phyloP scores from a whole-genome alignment of 2,888 invertebrate species.

The Ectropis crepuscularia region DNA sequence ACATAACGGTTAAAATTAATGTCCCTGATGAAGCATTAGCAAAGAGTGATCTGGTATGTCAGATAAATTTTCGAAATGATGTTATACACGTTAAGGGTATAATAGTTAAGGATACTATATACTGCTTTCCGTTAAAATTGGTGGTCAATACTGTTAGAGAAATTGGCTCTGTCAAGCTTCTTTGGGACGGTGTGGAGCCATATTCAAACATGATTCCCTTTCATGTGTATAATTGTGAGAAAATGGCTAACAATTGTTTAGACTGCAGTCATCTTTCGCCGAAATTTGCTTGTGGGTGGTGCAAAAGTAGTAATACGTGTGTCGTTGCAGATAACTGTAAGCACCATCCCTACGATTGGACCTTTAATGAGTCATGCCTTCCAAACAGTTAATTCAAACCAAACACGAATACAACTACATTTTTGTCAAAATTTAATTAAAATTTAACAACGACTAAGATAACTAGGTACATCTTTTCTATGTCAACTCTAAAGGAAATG shows the following conservation, averaged over 20 bases:
- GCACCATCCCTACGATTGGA: background rate
- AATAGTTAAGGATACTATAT: background rate
- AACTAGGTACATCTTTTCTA: no score
- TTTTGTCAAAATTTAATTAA: no score
- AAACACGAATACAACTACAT: no score
- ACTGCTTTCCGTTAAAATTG: constrained; percentile 3
- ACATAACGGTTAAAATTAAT: constrained; percentile 3
- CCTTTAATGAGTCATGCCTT: constrained; percentile 2
- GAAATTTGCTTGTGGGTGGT: constrained; percentile 5
- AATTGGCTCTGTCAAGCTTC: constrained; percentile 32
- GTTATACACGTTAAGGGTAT: constrained; percentile 1
- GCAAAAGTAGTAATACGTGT: background rate
- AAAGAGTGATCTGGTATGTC: constrained; percentile 15
- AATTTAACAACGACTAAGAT: no score
- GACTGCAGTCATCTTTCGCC: background rate
- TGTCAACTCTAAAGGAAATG: no score
- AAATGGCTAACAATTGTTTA: background rate
- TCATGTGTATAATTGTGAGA: constrained; percentile 48
- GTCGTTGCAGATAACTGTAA: background rate
- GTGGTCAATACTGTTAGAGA: background rate
- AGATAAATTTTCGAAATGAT: constrained; percentile 25
- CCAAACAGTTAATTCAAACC: background rate
- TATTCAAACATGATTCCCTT: constrained; percentile 53
- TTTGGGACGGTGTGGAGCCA: constrained; percentile 53
- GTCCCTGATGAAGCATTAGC: constrained; percentile 1